Conservation (phyloP, 1,140 invertebrate genomes). For the Diorhabda elongata region DNA sequence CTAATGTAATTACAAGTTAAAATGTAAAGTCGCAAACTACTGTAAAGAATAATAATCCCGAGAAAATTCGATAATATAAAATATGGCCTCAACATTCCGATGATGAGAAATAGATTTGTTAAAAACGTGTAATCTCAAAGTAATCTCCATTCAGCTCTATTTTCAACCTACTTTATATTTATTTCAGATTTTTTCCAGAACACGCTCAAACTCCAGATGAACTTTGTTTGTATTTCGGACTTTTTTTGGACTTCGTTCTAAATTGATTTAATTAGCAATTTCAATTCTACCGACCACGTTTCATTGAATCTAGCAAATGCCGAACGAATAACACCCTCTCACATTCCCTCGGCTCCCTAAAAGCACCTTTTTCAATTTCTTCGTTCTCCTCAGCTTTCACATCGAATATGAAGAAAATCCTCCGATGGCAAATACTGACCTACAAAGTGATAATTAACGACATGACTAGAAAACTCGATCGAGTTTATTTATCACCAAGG, state of each 20-base stretch:
- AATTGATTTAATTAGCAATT: conserved; percentile 3
- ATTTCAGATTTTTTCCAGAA: conserved; percentile 1
- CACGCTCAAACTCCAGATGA: not conserved
- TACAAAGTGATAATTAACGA: conserved; percentile 16
- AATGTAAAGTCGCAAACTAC: too few species aligned
- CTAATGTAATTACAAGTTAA: too few species aligned
- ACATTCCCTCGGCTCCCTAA: not conserved
- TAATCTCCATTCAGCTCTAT: too few species aligned
- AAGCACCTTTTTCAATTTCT: conserved; percentile 2
- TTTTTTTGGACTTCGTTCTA: not conserved
- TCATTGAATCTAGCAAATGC: not conserved
- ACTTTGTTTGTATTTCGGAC: not conserved
- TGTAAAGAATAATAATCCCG: too few species aligned
- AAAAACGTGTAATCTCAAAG: too few species aligned
- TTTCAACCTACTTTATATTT: not conserved
- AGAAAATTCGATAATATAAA: too few species aligned
- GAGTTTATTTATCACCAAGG: not conserved
- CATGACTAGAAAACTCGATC: conserved; percentile 19
- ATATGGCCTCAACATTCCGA: too few species aligned
- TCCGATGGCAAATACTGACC: conserved; percentile 5
- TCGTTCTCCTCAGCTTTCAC: not conserved
- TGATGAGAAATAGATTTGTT: too few species aligned
- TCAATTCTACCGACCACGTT: not conserved
- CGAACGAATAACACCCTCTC: not conserved
- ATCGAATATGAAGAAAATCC: conserved; percentile 17